Evolutionary conservation across 2,888 invertebrate genomes (phyloP), one percentile per base, ranked within the genome.

Genomic region (Noctua fimbriata): DNA sequence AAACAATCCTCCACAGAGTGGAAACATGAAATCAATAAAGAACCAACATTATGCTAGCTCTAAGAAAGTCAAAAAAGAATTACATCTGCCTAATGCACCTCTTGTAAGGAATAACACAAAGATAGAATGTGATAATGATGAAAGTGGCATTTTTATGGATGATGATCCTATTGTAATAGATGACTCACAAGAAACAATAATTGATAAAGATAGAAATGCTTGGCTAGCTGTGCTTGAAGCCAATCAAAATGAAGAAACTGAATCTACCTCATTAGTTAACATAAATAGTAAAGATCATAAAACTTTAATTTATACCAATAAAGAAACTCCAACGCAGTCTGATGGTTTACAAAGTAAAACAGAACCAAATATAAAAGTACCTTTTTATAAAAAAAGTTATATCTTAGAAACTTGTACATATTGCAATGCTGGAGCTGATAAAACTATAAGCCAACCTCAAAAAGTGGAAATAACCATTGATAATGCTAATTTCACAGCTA

Each of bases 191-290:
- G 92, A 84, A 44, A 76, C 75, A 44, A 86, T 87, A 76, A 90
- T 93, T 76, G 95, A 96, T 90, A 96, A 96, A 90, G 96, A 97
- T 89, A 91, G 85, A 87, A 86, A 92, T 63, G 96, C 96, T 78
- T 94, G 92, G 88, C 82, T 93, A 60, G 95, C 94, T 83, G 94
- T 96, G 24, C 80, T 92, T 69, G 89, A 93, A 84, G 94, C 94
- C 85, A 92, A 93, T 75, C 86, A 93, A 73, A 89, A 90, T 72
- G 86, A 87, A 81, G 71, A 86, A 69, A 70, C 58, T 69, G 65
- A 75, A 77, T 81, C 85, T 82, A 81, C 76, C 74, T 88, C 90
- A 71, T 44, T 83, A 70, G 65, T 81, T 73, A 88, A 81, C 66
- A 76, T 82, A 80, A 76, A 83, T 67, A 71, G 12, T 80, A 82